Base-by-base conservation (phyloP, 2,888 invertebrate genomes). In the Drosophila cracens region DNA sequence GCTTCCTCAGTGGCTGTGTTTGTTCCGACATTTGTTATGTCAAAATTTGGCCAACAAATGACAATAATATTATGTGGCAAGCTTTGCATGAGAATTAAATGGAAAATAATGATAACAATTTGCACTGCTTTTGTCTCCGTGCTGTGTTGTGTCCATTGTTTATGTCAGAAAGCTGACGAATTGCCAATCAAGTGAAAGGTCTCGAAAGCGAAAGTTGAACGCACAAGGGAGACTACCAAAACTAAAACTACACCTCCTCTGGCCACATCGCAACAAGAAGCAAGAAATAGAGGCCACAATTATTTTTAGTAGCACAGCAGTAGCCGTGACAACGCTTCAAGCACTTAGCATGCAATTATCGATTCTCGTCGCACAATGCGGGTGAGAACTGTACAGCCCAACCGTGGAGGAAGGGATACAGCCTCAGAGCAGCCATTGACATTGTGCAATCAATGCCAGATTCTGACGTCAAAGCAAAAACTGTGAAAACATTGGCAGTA, bases 311-410 rank as follows among this genome's bases (percentile, higher is more conserved):
- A 31, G 27, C 53, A 61, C 57, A 29, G 18, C 54, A 74, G 51
- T 59, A 52, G 54, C 61, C 61, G 57, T 78, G 67, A 61, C 79
- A 61, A 54, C 60, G 48, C 43, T 48, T 36, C 62, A 60, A 56
- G 48, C 67, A 81, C 64, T 78, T 78, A 69, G 73, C 74, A 73
- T 84, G 75, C 87, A 82, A 87, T 85, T 87, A 85, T 85, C 76
- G 85, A 87, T 87, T 84, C 77, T 65, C 63, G 13, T 69, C 65
- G 27, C 51, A 71, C 33, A 76, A 71, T 83, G 75, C 83, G 84
- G 87, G 82, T 64, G 40, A 53, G 46, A 54, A 59, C 43, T 60
- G 38, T 29, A 33, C 25, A 11, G n/a, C 36, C 46, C 18, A 67
- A 46, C 62, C 66, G 60, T 38, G 53, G 31, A 36, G 13, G 21